Evolutionary conservation across 2,888 invertebrate species (phyloP), one percentile per base, ranked within the genome.

Genomic region (Athalia cordata): DNA sequence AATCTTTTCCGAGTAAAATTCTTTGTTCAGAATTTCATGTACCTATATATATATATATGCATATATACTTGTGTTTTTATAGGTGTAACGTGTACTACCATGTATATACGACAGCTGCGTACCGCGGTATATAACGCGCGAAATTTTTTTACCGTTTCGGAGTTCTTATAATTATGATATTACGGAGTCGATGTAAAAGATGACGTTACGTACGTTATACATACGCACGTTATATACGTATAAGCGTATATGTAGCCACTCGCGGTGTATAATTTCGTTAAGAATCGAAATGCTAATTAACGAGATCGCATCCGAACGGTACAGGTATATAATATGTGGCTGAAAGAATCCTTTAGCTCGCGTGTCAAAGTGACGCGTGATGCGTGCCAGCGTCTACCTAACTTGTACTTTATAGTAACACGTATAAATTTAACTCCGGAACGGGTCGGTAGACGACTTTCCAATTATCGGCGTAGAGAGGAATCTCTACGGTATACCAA

Each of bases 201-300:
- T 29, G 29, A 29, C 29, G 29, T 29, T n/a, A n/a, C n/a, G n/a
- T n/a, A n/a, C n/a, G n/a, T n/a, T n/a, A 29, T 29, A 29, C 29
- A 29, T 29, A 29, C 29, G 29, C 29, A 29, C 29, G 29, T 29
- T 29, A 29, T 29, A 29, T 29, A 29, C n/a, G n/a, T 29, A 29
- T 29, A 29, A 29, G 2, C 29, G 29, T 29, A 2, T 2, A 29
- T 2, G 29, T 29, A 29, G 29, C 1, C 29, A 29, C 29, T 29
- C 29, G 45, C 47, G 50, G 29, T 50, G 43, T 49, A 68, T 81
- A 80, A 78, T 80, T 77, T 81, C 83, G 77, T 81, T 82, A 81
- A 85, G 84, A 83, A 85, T 87, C 84, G 84, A 86, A 85, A 86
- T 85, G 85, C 86, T 88, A 88, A 87, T 87, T 88, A 87, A 86